These are phyloP conservation scores for Caenorhabditis sulstoni DNA, from an alignment of 2,888 invertebrate genomes.

Conservation along the genomic window DNA sequence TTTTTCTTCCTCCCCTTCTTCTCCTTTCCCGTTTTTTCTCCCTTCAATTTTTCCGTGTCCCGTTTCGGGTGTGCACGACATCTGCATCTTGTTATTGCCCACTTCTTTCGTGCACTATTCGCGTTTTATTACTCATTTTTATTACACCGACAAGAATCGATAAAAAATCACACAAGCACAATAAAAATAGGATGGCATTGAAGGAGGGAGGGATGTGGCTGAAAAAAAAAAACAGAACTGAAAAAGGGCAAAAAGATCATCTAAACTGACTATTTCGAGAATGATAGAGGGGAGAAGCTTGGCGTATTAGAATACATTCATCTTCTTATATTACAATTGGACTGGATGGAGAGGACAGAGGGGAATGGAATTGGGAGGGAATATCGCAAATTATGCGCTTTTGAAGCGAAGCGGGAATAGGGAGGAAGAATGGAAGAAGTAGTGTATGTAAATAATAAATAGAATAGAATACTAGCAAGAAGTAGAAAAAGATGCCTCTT, in stretches of 20 bases:
- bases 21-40: neutral
- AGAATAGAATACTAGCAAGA: slow-evolving; percentile 1
- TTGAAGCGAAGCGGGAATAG: no score
- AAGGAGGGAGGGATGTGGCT: neutral
- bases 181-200: slow-evolving; percentile 13
- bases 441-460: slow-evolving; percentile 15
- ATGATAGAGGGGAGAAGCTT: no score
- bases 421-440: slow-evolving; percentile 9
- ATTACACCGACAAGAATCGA: slow-evolving; percentile 2
- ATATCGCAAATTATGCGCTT: slow-evolving; percentile 32
- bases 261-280: slow-evolving; percentile 26
- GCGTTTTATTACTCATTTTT: neutral
- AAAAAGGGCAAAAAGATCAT: slow-evolving; percentile 24
- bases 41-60: no score
- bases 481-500: neutral
- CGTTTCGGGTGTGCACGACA: no score
- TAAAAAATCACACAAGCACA: neutral
- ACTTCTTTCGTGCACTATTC: no score
- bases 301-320: no score
- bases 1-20: neutral
- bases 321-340: no score
- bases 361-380: slow-evolving; percentile 33
- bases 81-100: no score
- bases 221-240: neutral
- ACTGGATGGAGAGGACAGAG: no score